A percentile compares a stretch with the other conserved stretches of the same genome.
These are phyloP conservation scores for Tenthredo distinguenda DNA, from an alignment of 2,888 invertebrate species.

Conservation along the genomic window DNA sequence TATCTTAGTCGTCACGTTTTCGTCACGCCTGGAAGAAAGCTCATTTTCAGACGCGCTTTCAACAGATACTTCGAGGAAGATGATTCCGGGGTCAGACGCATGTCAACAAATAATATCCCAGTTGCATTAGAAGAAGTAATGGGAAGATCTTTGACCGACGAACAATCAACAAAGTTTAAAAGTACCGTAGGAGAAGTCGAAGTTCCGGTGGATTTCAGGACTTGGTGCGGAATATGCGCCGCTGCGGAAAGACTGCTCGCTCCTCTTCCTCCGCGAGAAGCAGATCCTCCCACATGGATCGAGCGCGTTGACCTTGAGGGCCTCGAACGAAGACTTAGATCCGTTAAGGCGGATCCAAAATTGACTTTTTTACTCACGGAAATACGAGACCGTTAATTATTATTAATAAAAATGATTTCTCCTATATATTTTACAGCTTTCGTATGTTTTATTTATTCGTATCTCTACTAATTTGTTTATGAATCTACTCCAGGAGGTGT, in stretches of 20 bases:
- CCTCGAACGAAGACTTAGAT: slow-evolving; percentile 68
- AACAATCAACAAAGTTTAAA: slow-evolving; percentile 79
- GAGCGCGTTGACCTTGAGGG: slow-evolving; percentile 72
- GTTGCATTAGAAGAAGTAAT: slow-evolving; percentile 81
- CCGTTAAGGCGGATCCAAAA: slow-evolving; percentile 59
- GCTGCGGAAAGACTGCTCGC: slow-evolving; percentile 87
- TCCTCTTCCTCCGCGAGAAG: slow-evolving; percentile 80
- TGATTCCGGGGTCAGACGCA: slow-evolving; percentile 64
- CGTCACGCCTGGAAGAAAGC: slow-evolving; percentile 68
- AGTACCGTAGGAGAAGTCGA: slow-evolving; percentile 78
- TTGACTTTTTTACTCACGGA: slow-evolving; percentile 66
- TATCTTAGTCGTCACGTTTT: slow-evolving; percentile 85
- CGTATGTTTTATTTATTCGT: not conserved
- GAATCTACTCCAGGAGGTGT: not conserved
- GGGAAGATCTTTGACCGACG: slow-evolving; percentile 81
- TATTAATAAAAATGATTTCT: not conserved
- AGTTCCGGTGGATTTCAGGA: slow-evolving; percentile 83
- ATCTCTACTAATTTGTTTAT: not conserved
- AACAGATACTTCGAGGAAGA: slow-evolving; percentile 69
- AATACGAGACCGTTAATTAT: slow-evolving; percentile 60
- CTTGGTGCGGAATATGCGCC: slow-evolving; percentile 90
- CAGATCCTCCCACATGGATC: slow-evolving; percentile 82
- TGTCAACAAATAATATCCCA: slow-evolving; percentile 62
- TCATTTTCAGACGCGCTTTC: slow-evolving; percentile 69
- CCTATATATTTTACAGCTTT: not conserved